phyloP scores from a whole-genome alignment of 2,797 vertebrate genomes.

The Spinibarbus caldwelli region DNA sequence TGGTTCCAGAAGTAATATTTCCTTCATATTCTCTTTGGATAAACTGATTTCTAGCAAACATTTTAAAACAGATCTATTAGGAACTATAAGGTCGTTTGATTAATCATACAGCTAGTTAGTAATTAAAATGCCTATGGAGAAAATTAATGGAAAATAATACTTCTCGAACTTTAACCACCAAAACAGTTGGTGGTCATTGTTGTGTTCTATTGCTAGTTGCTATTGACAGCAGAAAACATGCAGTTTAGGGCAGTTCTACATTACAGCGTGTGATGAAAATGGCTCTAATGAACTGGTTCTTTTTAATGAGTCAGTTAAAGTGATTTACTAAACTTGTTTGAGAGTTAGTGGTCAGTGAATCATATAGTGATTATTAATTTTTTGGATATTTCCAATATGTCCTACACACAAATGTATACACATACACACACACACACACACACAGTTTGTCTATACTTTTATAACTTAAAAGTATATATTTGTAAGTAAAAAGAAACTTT shows the following conservation, averaged over 20 bases:
- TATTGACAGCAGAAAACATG: background rate
- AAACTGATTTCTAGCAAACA: background rate
- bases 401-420: background rate
- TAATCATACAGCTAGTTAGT: background rate
- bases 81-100: too few relatives aligned
- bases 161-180: background rate
- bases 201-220: background rate
- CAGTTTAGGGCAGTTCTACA: background rate
- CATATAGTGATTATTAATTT: background rate
- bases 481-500: background rate
- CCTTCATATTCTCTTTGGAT: background rate
- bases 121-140: background rate
- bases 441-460: background rate
- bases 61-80: background rate
- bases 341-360: background rate
- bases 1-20: background rate
- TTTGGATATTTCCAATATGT: background rate
- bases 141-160: background rate
- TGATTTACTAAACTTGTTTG: background rate
- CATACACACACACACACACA: background rate
- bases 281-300: background rate
- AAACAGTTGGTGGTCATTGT: background rate
- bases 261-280: background rate
- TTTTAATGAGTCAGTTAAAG: constrained; percentile 4
- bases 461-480: background rate